A percentile compares a stretch with the other conserved stretches of the same genome.
Evolutionary conservation across 2,113 vertebrate genomes (phyloP).

Genomic region (Plecturocebus donacophilus): DNA sequence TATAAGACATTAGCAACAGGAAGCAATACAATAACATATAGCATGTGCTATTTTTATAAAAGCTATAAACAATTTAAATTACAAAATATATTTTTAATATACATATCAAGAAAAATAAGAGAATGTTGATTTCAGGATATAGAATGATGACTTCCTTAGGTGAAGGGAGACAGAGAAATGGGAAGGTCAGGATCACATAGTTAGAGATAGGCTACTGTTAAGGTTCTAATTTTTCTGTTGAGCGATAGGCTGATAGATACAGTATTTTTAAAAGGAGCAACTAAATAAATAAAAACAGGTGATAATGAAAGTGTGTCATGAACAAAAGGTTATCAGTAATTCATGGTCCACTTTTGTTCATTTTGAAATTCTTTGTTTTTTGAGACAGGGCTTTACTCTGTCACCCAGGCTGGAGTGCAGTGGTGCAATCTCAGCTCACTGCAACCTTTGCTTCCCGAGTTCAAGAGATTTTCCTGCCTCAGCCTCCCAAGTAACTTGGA

Average conservation of each 20-base stretch:
- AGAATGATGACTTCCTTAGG: not conserved
- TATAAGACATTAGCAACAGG: not conserved
- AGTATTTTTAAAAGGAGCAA: not conserved
- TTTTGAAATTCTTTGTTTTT: no score
- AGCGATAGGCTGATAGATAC: not conserved
- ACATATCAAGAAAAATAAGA: not conserved
- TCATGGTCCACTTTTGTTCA: not conserved
- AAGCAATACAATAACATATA: not conserved
- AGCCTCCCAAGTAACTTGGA: no score
- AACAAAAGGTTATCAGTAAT: not conserved
- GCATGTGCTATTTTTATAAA: not conserved
- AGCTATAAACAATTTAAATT: not conserved
- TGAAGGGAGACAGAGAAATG: not conserved
- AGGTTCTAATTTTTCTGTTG: not conserved
- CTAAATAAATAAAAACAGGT: not conserved
- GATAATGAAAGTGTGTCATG: not conserved
- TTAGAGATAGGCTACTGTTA: not conserved
- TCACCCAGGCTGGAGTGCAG: no score
- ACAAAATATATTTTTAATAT: not conserved
- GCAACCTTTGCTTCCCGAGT: no score
- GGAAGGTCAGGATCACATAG: not conserved
- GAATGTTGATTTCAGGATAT: not conserved
- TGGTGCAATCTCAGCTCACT: no score
- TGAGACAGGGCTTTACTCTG: no score
- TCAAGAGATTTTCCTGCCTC: no score